Evolutionary conservation across 2,888 invertebrate species (phyloP).

Genomic region (Trissonchulus latispiculum): DNA sequence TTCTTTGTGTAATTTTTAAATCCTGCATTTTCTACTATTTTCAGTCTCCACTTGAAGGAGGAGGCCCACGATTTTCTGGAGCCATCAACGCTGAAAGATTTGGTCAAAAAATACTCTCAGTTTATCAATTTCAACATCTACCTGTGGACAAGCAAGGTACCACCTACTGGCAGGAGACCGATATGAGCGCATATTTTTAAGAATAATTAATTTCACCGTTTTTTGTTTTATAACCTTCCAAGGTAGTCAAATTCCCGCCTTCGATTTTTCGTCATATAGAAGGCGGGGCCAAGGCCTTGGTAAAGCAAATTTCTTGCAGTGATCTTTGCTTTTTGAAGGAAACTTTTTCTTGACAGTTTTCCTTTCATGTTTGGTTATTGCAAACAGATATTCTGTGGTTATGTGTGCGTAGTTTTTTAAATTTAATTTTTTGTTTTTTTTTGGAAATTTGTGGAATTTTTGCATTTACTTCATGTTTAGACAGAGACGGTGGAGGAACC

Average conservation of each 20-base stretch:
- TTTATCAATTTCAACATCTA: constrained; percentile 99
- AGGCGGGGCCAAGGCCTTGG: background rate
- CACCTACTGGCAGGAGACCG: too few species aligned
- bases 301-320: background rate
- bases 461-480: constrained; percentile 37
- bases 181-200: too few species aligned
- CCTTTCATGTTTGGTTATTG: too few species aligned
- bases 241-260: background rate
- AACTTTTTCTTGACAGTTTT: background rate
- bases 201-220: background rate
- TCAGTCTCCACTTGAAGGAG: constrained; percentile 79
- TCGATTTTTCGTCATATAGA: background rate
- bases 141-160: constrained; percentile 68
- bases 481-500: constrained; percentile 66
- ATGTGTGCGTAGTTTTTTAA: background rate
- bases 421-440: background rate
- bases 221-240: constrained; percentile 12
- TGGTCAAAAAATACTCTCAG: constrained; percentile 95
- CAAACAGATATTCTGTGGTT: background rate
- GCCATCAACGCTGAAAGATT: constrained; percentile 71
- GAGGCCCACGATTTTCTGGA: constrained; percentile 94
- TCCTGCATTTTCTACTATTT: too few species aligned
- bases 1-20: too few species aligned
- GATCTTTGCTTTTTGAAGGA: constrained; percentile 10
- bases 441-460: background rate